Evolutionary conservation across 1,140 invertebrate genomes (phyloP).

Genomic region (Orussus abietinus): DNA sequence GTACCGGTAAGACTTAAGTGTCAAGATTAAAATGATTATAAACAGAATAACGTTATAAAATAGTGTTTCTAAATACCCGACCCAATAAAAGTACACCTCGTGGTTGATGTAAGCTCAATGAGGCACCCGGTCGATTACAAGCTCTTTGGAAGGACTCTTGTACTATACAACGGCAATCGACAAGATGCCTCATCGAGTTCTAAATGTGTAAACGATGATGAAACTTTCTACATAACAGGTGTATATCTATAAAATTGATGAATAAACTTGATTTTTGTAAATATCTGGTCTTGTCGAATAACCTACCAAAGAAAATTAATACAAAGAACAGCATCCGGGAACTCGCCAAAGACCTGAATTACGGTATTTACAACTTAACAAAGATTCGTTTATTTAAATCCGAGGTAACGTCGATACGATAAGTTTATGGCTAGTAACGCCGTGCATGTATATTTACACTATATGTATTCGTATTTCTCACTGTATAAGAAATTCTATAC

Average conservation of each 20-base stretch:
- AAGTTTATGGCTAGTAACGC: too few species aligned
- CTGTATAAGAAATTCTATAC: too few species aligned
- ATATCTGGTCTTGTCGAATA: too few species aligned
- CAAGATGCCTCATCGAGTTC: conserved; percentile 33
- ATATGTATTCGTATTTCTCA: too few species aligned
- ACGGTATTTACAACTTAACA: too few species aligned
- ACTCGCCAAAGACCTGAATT: too few species aligned
- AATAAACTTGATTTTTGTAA: conserved; percentile 53
- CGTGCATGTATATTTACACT: too few species aligned
- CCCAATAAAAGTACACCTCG: conserved; percentile 27
- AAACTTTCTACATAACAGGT: conserved; percentile 49
- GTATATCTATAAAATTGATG: conserved; percentile 47
- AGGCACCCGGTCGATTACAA: conserved; percentile 29
- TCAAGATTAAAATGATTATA: conserved; percentile 29
- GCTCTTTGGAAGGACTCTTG: conserved; percentile 23
- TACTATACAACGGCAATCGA: conserved; percentile 26
- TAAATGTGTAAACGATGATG: conserved; percentile 34
- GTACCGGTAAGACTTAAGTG: conserved; percentile 18
- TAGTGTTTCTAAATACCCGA: conserved; percentile 32
- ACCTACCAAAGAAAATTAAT: too few species aligned
- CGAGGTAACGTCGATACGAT: too few species aligned
- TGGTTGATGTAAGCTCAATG: conserved; percentile 27
- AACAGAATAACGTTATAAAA: conserved; percentile 31
- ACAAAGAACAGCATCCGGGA: too few species aligned
- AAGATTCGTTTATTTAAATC: too few species aligned